These are phyloP conservation scores for Pollimyrus isidori DNA, from an alignment of 2,113 vertebrate species.

Conservation along the genomic window DNA sequence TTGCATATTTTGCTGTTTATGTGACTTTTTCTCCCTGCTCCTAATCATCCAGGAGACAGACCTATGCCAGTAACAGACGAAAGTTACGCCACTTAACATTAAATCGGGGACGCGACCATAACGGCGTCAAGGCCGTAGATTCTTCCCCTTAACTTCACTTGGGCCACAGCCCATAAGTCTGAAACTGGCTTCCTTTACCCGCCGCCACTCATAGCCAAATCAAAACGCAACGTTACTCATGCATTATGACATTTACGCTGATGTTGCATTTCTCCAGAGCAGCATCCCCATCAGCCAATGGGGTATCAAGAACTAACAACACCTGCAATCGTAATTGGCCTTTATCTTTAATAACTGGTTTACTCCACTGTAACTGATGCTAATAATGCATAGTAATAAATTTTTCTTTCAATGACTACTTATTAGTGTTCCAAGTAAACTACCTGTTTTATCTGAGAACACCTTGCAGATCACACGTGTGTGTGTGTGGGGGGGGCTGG, in stretches of 20 bases:
- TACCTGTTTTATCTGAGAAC: not conserved
- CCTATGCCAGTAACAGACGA: not conserved
- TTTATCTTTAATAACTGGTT: not conserved
- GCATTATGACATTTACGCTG: constrained; percentile 9
- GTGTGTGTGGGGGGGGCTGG: not conserved
- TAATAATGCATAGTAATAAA: not conserved
- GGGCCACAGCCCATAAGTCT: not conserved
- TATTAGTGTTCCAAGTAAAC: not conserved
- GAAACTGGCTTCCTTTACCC: not conserved
- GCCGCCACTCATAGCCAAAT: not conserved
- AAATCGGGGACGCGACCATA: constrained; percentile 13
- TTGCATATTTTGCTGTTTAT: not conserved
- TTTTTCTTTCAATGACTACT: not conserved
- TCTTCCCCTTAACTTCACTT: constrained; percentile 15
- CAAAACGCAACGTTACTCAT: not conserved
- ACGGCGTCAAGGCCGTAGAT: constrained; percentile 8
- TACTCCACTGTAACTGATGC: not conserved
- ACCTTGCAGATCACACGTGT: not conserved
- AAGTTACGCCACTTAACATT: not conserved
- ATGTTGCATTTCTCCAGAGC: constrained; percentile 9
- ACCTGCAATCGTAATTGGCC: not conserved
- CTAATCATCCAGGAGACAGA: not conserved
- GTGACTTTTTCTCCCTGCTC: not conserved
- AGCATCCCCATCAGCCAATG: not conserved
- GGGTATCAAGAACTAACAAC: constrained; percentile 1